phyloP scores from a whole-genome alignment of 2,113 vertebrate species.

The Phodopus roborovskii region DNA sequence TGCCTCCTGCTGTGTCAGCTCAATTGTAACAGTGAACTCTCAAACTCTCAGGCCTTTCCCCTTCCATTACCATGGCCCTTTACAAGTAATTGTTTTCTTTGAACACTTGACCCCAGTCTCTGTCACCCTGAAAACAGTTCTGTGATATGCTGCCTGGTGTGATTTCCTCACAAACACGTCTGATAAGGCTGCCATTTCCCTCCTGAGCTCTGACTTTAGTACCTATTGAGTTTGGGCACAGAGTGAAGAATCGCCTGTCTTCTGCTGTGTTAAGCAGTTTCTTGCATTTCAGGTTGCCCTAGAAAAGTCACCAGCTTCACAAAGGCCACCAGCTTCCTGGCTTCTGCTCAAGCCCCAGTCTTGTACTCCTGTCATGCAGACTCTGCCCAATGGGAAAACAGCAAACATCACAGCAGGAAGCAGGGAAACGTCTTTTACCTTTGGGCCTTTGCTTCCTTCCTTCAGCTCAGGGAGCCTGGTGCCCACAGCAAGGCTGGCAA shows the following conservation, averaged over 20 bases:
- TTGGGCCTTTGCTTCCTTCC: not conserved
- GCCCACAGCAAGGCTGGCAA: not conserved
- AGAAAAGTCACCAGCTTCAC: not conserved
- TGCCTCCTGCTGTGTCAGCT: not conserved
- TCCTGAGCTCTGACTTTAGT: not conserved
- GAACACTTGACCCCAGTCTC: not conserved
- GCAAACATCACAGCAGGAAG: not conserved
- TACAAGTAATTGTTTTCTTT: constrained; percentile 38
- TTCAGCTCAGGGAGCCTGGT: not conserved
- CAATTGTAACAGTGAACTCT: not conserved
- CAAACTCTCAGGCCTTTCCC: not conserved
- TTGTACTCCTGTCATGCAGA: not conserved
- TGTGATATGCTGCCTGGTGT: not conserved
- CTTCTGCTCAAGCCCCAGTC: not conserved
- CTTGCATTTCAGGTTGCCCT: not conserved
- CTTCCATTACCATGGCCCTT: not conserved
- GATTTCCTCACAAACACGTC: not conserved
- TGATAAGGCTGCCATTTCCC: not conserved
- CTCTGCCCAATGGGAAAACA: not conserved
- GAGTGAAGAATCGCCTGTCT: not conserved
- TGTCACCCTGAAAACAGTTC: not conserved
- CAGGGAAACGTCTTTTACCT: not conserved
- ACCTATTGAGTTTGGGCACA: not conserved
- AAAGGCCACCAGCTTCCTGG: not conserved
- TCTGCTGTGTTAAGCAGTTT: not conserved